phyloP scores from a whole-genome alignment of 2,113 vertebrate genomes.

The Tetrao urogallus region DNA sequence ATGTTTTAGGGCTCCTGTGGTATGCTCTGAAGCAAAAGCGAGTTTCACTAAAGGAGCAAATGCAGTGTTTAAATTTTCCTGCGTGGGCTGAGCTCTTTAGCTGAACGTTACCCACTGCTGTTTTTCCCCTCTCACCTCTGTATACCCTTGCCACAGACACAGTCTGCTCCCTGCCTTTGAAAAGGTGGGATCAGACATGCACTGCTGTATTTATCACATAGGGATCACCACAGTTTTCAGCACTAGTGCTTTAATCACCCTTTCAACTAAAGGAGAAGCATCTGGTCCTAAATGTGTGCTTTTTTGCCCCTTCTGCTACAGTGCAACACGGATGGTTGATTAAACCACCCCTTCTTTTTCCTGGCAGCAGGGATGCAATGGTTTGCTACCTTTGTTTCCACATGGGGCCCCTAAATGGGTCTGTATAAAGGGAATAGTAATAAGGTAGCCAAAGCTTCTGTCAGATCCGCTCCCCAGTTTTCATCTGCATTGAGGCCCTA shows the following conservation, averaged over 20 bases:
- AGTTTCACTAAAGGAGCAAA: constrained; percentile 6
- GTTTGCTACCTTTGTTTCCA: constrained; percentile 66
- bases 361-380: constrained; percentile 46
- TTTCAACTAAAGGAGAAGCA: constrained; percentile 66
- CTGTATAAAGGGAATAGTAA: constrained; percentile 30
- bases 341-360: constrained; percentile 41
- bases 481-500: not conserved
- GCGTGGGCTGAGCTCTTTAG: not conserved
- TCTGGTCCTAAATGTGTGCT: constrained; percentile 55
- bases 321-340: constrained; percentile 48
- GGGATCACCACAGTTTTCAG: constrained; percentile 25
- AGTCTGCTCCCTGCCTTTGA: not conserved
- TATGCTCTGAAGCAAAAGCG: not conserved
- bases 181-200: constrained; percentile 8
- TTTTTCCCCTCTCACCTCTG: not conserved
- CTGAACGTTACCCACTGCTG: not conserved
- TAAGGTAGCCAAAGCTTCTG: constrained; percentile 36
- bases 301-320: constrained; percentile 60
- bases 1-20: not conserved
- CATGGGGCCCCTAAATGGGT: constrained; percentile 52
- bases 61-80: not conserved
- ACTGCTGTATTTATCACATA: not conserved
- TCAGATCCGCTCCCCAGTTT: not conserved
- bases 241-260: constrained; percentile 52
- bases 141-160: not conserved